Evolutionary conservation across 2,888 invertebrate genomes (phyloP), one percentile per base, ranked within the genome.

Genomic region (Lepidochrysops patricia): DNA sequence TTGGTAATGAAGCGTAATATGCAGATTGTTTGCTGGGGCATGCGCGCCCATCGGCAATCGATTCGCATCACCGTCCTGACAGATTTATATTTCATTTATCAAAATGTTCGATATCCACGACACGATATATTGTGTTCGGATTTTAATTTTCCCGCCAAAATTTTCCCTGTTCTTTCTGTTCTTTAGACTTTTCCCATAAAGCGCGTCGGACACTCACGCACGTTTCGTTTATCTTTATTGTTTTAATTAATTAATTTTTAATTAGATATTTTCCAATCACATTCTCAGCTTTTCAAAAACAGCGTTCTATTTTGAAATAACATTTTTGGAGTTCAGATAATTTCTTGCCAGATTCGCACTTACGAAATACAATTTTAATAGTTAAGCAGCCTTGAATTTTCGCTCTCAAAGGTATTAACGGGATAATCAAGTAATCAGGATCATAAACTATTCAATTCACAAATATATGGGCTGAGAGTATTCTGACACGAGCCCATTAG

Each of bases 1-100:
- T 75, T 72, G 73, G 73, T 74, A 73, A 74, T 80, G 75, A 69
- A 68, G 67, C 66, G 64, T 67, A 68, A 66, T 67, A 65, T 62
- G 37, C 64, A 57, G 61, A 64, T 60, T 62, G 58, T 61, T 58
- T 61, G 62, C 50, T 54, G 61, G 43, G 57, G 57, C 61, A 60
- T 64, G 43, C 58, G 56, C 58, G 58, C 15, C 58, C 48, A 49
- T 61, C 9, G 57, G 58, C 48, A 49, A 59, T 59, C 59, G 59
- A 59, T 59, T 54, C 34, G 34, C 35, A 58, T 58, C 50, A 50
- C 34, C 52, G 32, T 32, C 12, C 29, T 32, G 29, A 54, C 54
- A 32, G 29, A 54, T 54, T 54, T 32, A 32, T 54, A 54, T 29
- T 54, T 19, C 54, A 54, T 27, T 27, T 54, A 29, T 19, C 54